Evolutionary conservation across 2,888 invertebrate species (phyloP).

Genomic region (Athetis lepigone): DNA sequence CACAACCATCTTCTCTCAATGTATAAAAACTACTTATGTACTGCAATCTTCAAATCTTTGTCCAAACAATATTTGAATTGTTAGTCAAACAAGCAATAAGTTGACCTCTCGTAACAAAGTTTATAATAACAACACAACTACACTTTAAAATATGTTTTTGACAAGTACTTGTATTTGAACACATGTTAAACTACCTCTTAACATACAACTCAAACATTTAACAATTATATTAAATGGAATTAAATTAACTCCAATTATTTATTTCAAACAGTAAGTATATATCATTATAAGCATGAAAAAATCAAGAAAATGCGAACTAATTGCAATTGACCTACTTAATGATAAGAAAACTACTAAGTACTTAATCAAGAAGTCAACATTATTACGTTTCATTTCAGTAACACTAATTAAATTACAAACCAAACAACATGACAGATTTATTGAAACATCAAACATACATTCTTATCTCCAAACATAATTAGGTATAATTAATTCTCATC

Average conservation of each 20-base stretch:
- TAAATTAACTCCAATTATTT: not conserved
- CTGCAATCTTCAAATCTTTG: not conserved
- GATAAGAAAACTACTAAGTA: not conserved
- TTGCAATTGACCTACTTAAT: conserved; percentile 1
- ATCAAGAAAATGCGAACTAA: not conserved
- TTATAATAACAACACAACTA: conserved; percentile 4
- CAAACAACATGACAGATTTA: conserved; percentile 40
- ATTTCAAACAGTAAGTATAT: not conserved
- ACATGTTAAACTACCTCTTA: too few relatives aligned
- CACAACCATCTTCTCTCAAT: not conserved
- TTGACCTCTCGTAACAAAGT: conserved; percentile 1
- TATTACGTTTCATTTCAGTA: conserved; percentile 24
- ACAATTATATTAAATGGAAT: conserved; percentile 9
- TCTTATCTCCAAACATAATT: conserved; percentile 37
- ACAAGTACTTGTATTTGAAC: not conserved
- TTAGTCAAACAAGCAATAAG: conserved; percentile 9
- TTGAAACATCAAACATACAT: conserved; percentile 28
- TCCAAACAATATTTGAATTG: conserved; percentile 2
- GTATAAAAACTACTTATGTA: not conserved
- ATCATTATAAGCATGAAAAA: not conserved
- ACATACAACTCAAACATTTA: conserved; percentile 3
- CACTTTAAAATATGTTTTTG: not conserved
- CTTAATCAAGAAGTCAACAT: conserved; percentile 1
- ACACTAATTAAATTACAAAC: conserved; percentile 22
- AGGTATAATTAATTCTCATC: conserved; percentile 25